Percentiles rank a stretch among this genome's conserved stretches.
Evolutionary conservation across 2,888 invertebrate species (phyloP).

Genomic region (Dysmachus trigonus): DNA sequence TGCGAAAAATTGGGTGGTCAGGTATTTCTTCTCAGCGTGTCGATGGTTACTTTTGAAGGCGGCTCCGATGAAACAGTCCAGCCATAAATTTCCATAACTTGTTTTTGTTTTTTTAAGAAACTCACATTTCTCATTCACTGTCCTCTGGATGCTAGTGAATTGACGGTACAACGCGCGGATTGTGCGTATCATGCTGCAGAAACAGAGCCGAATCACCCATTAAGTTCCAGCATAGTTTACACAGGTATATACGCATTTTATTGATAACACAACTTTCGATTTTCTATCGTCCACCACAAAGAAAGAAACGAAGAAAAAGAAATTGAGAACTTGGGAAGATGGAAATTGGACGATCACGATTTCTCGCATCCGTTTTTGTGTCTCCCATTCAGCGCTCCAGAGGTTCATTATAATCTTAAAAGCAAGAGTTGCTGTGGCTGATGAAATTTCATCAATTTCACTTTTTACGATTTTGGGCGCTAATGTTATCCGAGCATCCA

Average conservation of each 20-base stretch:
- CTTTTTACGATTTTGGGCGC: conserved; percentile 45
- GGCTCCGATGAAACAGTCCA: not conserved
- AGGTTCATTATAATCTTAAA: conserved; percentile 43
- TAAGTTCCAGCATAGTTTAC: not conserved
- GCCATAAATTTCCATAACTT: not conserved
- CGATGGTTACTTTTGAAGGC: not conserved
- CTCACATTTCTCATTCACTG: not conserved
- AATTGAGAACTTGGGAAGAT: conserved; percentile 42
- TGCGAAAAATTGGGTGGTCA: not conserved
- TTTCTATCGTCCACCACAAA: conserved; percentile 31
- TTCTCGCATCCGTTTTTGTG: conserved; percentile 43
- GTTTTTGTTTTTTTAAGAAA: not conserved
- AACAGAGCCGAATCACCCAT: not conserved
- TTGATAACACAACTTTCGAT: conserved; percentile 40
- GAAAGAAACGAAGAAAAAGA: conserved; percentile 28
- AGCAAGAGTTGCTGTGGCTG: conserved; percentile 43
- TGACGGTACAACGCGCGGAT: not conserved
- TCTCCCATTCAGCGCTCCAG: conserved; percentile 9
- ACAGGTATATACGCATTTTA: conserved; percentile 11
- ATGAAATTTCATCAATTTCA: conserved; percentile 47
- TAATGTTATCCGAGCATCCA: conserved; percentile 6
- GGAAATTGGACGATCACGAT: conserved; percentile 44
- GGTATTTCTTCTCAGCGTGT: not conserved
- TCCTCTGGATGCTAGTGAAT: not conserved
- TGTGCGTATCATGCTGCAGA: not conserved